These are phyloP conservation scores for Falco columbarius DNA, from an alignment of 2,797 vertebrate genomes.

Conservation along the genomic window DNA sequence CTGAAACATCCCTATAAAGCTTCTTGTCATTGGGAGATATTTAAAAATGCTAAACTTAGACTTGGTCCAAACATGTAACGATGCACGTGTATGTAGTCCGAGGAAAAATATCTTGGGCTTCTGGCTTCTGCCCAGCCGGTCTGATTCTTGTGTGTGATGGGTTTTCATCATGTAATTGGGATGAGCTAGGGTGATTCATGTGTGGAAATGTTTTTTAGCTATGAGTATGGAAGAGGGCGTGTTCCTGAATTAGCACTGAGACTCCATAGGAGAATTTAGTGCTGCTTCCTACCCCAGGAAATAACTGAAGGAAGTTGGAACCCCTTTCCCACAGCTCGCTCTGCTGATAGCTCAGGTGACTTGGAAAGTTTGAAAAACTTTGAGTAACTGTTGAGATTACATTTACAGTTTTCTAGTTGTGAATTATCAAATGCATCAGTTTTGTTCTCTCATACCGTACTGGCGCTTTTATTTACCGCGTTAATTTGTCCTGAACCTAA, in stretches of 20 bases:
- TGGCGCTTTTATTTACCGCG: neutral
- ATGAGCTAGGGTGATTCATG: neutral
- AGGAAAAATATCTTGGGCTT: neutral
- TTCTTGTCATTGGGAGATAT: neutral
- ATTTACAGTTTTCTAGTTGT: neutral
- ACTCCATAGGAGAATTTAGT: neutral
- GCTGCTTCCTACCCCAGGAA: neutral
- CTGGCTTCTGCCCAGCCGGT: neutral
- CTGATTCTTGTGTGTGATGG: neutral
- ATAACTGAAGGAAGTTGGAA: neutral
- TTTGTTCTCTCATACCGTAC: neutral
- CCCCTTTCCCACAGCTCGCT: neutral
- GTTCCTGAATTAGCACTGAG: neutral
- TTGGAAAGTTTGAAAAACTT: neutral
- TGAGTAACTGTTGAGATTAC: neutral
- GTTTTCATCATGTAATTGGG: accelerated
- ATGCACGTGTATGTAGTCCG: neutral
- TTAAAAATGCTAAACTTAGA: conserved; percentile 5
- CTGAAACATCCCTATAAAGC: neutral
- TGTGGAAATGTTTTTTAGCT: neutral
- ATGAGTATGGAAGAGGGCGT: neutral
- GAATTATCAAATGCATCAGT: neutral
- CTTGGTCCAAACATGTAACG: neutral
- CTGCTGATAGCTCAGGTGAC: neutral
- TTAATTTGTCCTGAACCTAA: neutral